Percentiles rank a stretch among this genome's conserved stretches.
phyloP scores from a whole-genome alignment of 2,113 vertebrate species.

The Centropus bengalensis region DNA sequence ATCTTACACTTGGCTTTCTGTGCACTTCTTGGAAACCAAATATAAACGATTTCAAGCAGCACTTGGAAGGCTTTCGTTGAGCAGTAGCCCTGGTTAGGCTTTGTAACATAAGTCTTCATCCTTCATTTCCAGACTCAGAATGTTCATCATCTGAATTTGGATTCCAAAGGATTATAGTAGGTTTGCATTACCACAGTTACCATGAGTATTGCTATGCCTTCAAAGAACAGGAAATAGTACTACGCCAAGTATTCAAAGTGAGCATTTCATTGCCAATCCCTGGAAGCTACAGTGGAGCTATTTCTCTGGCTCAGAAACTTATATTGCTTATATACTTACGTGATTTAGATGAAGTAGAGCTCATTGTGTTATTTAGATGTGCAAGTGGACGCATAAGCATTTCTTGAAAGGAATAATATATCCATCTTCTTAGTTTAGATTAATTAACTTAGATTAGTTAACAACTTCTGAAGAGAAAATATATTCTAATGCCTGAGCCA shows the following conservation, averaged over 20 bases:
- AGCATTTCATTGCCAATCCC: not conserved
- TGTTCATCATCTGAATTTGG: not conserved
- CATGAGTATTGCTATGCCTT: not conserved
- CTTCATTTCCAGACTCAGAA: not conserved
- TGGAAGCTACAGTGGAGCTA: not conserved
- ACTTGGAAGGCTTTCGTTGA: not conserved
- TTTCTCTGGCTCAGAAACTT: not conserved
- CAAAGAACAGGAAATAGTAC: constrained; percentile 30
- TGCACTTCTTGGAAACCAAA: not conserved
- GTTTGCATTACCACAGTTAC: not conserved
- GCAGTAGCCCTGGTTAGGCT: not conserved
- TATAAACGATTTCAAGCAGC: not conserved
- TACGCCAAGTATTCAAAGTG: not conserved
- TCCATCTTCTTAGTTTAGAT: not conserved
- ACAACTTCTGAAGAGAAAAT: not conserved
- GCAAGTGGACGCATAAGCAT: not conserved
- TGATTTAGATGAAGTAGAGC: not conserved
- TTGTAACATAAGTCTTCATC: not conserved
- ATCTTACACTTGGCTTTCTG: not conserved
- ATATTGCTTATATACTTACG: not conserved
- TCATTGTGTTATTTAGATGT: not conserved
- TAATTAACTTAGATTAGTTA: not conserved
- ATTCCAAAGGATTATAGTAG: not conserved
- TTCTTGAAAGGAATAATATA: not conserved
- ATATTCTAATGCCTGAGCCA: not conserved